phyloP scores from a whole-genome alignment of 2,888 invertebrate genomes.

The Morpho achilles region DNA sequence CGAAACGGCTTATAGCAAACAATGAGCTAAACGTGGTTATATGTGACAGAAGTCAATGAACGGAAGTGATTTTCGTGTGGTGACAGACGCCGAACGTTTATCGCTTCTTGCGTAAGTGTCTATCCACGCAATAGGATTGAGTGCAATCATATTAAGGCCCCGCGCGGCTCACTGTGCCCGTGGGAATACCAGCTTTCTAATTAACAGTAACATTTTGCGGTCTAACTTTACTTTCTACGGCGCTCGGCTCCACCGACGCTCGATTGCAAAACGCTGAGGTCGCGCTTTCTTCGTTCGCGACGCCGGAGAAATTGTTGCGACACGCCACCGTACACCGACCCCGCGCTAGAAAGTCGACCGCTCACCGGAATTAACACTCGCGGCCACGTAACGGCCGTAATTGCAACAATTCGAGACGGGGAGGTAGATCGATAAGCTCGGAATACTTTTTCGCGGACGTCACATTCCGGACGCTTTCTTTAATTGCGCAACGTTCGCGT shows the following conservation, averaged over 20 bases:
- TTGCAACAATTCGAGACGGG: conserved; percentile 68
- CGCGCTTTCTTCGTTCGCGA: conserved; percentile 79
- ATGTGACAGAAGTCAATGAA: conserved; percentile 78
- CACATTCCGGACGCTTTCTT: conserved; percentile 76
- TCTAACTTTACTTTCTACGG: conserved; percentile 52
- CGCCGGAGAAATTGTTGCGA: conserved; percentile 78
- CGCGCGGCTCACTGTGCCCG: conserved; percentile 20
- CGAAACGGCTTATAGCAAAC: conserved; percentile 50
- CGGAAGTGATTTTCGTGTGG: conserved; percentile 75
- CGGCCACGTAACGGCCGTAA: conserved; percentile 71
- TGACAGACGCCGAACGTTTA: conserved; percentile 63
- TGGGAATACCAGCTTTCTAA: conserved; percentile 17
- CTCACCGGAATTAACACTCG: conserved; percentile 74
- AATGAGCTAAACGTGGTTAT: conserved; percentile 49
- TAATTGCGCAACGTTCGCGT: conserved; percentile 69
- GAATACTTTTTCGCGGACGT: conserved; percentile 55
- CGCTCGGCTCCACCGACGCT: conserved; percentile 47
- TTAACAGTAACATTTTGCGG: conserved; percentile 5
- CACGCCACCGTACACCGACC: conserved; percentile 74
- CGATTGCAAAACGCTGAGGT: conserved; percentile 78
- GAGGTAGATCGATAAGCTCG: conserved; percentile 63
- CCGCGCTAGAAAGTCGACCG: conserved; percentile 78
- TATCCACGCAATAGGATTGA: conserved; percentile 56
- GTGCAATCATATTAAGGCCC: conserved; percentile 15
- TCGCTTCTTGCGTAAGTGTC: conserved; percentile 68